phyloP scores from a whole-genome alignment of 92 coral and sea anemone genomes.

The Pocillopora meandrina region DNA sequence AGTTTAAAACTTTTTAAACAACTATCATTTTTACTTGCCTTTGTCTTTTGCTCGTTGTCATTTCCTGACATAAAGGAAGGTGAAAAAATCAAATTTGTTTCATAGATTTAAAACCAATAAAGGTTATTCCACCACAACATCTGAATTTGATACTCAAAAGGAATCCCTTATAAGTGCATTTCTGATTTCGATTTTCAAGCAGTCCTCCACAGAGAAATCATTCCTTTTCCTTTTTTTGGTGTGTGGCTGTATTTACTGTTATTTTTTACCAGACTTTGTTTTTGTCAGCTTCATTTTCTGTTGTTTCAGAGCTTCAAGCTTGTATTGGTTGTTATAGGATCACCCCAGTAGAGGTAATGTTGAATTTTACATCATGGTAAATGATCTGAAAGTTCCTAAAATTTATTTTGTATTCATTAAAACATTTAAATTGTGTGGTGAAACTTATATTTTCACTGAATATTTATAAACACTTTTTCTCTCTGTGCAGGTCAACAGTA shows the following conservation, averaged over 20 bases:
- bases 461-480: not conserved
- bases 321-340: constrained; percentile 90
- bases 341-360: constrained; percentile 89
- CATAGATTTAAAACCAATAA: not conserved
- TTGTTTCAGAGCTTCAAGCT: constrained; percentile 73
- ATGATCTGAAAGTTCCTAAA: not conserved
- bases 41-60: too few relatives aligned
- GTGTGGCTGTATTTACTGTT: too few relatives aligned
- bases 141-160: too few relatives aligned
- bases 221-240: too few relatives aligned
- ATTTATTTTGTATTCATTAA: not conserved
- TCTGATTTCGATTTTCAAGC: too few relatives aligned
- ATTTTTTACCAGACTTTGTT: too few relatives aligned
- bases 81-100: not conserved
- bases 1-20: too few relatives aligned
- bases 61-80: not conserved
- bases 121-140: too few relatives aligned
- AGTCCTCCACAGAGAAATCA: too few relatives aligned
- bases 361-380: not conserved
- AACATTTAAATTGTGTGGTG: not conserved
- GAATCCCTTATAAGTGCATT: too few relatives aligned
- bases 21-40: too few relatives aligned
- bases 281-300: too few relatives aligned
- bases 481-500: constrained; percentile 80
- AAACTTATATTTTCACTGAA: not conserved